A percentile compares a stretch with the other conserved stretches of the same genome.
Evolutionary conservation across 2,888 invertebrate species (phyloP).

Genomic region (Eulithis testata): DNA sequence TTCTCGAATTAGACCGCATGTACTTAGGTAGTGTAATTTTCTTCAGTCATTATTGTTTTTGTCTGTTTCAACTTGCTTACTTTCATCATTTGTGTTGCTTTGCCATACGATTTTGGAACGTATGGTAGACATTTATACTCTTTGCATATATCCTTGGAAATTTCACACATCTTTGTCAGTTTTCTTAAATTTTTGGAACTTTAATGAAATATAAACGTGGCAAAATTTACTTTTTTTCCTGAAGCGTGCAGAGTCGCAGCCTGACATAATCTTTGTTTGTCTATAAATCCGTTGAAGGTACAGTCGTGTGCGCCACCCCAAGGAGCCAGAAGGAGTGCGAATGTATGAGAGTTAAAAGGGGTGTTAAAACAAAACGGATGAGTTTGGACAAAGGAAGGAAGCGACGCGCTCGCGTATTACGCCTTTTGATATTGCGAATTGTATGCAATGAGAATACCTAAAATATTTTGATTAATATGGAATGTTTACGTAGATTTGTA

Average conservation of each 20-base stretch:
- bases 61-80: no score
- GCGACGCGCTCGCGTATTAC: slow-evolving; percentile 70
- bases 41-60: no score
- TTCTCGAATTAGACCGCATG: no score
- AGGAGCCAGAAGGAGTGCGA: slow-evolving; percentile 67
- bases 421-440: slow-evolving; percentile 75
- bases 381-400: slow-evolving; percentile 82
- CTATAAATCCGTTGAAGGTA: slow-evolving; percentile 12
- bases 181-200: no score
- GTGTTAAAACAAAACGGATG: slow-evolving; percentile 84
- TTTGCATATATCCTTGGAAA: no score
- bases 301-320: slow-evolving; percentile 51
- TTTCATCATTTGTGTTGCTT: no score
- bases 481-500: slow-evolving; percentile 41
- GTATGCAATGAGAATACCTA: slow-evolving; percentile 68
- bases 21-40: no score
- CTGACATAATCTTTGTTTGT: neutral
- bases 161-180: no score
- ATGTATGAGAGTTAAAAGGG: slow-evolving; percentile 80
- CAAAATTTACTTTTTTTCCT: no score
- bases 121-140: no score
- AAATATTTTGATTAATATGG: slow-evolving; percentile 81
- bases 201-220: no score
- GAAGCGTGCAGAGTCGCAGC: neutral
- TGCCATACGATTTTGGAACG: no score